Evolutionary conservation across 2,113 vertebrate species (phyloP).

Genomic region (Elaphurus davidianus): DNA sequence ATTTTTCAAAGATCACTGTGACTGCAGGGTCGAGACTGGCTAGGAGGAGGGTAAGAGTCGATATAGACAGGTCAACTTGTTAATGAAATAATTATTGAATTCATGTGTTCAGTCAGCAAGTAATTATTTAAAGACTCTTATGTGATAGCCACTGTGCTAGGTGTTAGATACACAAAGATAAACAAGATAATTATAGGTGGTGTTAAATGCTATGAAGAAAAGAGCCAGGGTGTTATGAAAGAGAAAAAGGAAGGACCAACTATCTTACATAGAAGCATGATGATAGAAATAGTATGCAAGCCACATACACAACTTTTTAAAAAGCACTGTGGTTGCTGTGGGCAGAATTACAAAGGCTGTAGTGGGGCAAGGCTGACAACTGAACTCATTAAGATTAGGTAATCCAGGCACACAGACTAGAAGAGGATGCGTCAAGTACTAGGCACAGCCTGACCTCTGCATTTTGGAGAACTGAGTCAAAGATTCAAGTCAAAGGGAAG

Average conservation of each 20-base stretch:
- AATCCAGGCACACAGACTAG: not conserved
- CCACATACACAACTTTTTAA: not conserved
- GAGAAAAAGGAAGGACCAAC: not conserved
- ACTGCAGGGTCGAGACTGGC: not conserved
- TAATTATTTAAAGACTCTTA: not conserved
- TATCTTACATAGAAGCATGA: not conserved
- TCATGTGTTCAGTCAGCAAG: not conserved
- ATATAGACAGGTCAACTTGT: not conserved
- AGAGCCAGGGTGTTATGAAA: not conserved
- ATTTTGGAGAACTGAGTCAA: not conserved
- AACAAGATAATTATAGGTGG: not conserved
- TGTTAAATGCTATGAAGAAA: not conserved
- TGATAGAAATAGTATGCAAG: not conserved
- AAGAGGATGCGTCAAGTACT: not conserved
- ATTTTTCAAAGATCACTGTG: not conserved
- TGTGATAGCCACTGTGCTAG: not conserved
- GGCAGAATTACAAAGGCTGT: not conserved
- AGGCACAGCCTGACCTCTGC: not conserved
- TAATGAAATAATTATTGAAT: constrained; percentile 31
- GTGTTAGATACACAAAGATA: not conserved
- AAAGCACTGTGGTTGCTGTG: not conserved
- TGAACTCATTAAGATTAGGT: not conserved
- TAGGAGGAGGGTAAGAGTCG: not conserved
- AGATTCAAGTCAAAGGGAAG: not conserved
- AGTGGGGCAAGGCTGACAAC: not conserved